Percentiles rank a stretch among this genome's conserved stretches.
phyloP scores from a whole-genome alignment of 2,888 invertebrate species.

The Eucera pruinosa region DNA sequence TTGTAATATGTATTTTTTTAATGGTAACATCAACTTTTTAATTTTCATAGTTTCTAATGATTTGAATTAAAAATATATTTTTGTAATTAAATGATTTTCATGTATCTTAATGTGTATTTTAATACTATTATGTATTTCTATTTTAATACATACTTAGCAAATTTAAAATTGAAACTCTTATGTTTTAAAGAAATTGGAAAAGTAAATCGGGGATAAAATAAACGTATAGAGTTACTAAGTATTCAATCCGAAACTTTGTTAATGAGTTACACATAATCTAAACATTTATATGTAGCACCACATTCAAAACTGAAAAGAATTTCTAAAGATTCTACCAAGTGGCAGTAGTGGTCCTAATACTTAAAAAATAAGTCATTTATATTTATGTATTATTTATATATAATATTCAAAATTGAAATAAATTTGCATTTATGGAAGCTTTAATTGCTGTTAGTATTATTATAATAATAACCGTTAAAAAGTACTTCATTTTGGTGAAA shows the following conservation, averaged over 20 bases:
- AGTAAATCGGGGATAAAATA: not conserved
- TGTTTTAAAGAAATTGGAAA: not conserved
- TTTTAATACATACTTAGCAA: not conserved
- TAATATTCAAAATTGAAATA: slow-evolving; percentile 8
- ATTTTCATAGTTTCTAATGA: too few species aligned
- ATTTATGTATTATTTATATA: not conserved
- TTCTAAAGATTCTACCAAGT: slow-evolving; percentile 50
- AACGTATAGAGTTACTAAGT: slow-evolving; percentile 12
- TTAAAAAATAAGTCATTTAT: slow-evolving; percentile 15
- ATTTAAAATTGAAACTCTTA: not conserved
- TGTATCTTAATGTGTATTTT: too few species aligned
- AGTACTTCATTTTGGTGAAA: slow-evolving; percentile 9
- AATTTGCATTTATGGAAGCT: slow-evolving; percentile 20
- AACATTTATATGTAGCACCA: slow-evolving; percentile 17
- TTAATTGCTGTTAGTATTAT: slow-evolving; percentile 15
- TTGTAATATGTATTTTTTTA: not conserved
- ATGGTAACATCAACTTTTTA: too few species aligned
- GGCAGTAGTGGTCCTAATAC: slow-evolving; percentile 50
- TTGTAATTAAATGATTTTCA: too few species aligned
- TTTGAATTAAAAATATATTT: too few species aligned
- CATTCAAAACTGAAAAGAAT: slow-evolving; percentile 1
- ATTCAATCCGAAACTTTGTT: not conserved
- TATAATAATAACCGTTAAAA: slow-evolving; percentile 19
- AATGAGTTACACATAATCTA: not conserved
- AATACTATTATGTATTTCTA: not conserved